phyloP scores from a whole-genome alignment of 2,797 vertebrate species.

The Pygocentrus nattereri region DNA sequence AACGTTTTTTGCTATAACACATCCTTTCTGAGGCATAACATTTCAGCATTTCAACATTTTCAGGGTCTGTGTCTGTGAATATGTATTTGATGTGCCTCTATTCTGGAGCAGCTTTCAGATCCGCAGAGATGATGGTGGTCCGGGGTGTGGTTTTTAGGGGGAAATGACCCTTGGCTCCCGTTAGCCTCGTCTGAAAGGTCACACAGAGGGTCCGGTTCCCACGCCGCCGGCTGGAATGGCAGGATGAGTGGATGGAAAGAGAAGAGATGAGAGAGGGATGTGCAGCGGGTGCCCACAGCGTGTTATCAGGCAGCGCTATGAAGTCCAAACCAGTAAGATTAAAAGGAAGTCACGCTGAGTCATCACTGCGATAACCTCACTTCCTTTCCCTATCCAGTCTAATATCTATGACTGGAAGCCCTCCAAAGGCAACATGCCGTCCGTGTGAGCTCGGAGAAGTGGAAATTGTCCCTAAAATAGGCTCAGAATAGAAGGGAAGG shows the following conservation, averaged over 20 bases:
- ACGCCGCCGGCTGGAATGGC: constrained; percentile 65
- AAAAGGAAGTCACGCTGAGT: constrained; percentile 57
- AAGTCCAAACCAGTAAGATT: constrained; percentile 61
- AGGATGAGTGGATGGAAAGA: constrained; percentile 65
- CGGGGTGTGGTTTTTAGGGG: constrained; percentile 22
- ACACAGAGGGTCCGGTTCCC: constrained; percentile 39
- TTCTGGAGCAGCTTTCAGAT: not conserved
- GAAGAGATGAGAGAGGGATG: constrained; percentile 57
- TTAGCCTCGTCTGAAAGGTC: constrained; percentile 37
- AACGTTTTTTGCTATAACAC: no score
- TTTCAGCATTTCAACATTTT: no score
- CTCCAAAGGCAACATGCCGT: constrained; percentile 28
- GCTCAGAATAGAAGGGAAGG: not conserved
- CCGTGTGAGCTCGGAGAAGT: constrained; percentile 3
- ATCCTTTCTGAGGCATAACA: no score
- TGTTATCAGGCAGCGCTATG: constrained; percentile 56
- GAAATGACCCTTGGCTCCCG: constrained; percentile 33
- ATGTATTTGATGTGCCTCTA: not conserved
- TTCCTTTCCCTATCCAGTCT: constrained; percentile 52
- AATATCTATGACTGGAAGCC: constrained; percentile 48
- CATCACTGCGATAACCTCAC: constrained; percentile 67
- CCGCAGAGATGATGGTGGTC: not conserved
- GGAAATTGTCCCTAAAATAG: constrained; percentile 33
- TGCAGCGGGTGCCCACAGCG: constrained; percentile 45
- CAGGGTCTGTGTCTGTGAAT: not conserved